These are phyloP conservation scores for Caerostris darwini DNA, from an alignment of 1,140 invertebrate species.

Conservation along the genomic window DNA sequence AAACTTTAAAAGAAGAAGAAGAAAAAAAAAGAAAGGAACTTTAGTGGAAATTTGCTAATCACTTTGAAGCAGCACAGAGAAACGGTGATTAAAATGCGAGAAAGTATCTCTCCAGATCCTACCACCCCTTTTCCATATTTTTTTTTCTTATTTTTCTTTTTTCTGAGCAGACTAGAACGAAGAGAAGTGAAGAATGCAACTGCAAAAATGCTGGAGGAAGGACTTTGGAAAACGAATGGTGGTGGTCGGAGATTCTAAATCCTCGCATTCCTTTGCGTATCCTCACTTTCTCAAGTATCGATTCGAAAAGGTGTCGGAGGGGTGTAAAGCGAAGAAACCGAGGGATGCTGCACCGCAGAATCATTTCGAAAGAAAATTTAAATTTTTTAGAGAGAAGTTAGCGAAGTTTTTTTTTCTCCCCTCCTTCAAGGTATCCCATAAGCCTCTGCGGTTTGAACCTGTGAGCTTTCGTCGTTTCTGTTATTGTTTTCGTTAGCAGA, in stretches of 20 bases:
- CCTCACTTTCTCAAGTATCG: constrained; percentile 23
- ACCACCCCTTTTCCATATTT: background rate
- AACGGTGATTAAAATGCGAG: constrained; percentile 44
- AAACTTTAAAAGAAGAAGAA: background rate
- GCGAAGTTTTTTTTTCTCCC: background rate
- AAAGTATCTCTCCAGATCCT: background rate
- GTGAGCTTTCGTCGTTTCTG: background rate
- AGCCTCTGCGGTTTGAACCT: constrained; percentile 12
- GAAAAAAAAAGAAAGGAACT: background rate
- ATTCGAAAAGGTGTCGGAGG: background rate
- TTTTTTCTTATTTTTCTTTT: background rate
- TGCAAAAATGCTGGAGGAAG: background rate
- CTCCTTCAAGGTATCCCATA: background rate
- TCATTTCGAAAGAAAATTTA: constrained; percentile 40
- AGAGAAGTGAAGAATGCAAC: constrained; percentile 16
- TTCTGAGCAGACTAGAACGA: background rate
- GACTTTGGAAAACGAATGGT: background rate
- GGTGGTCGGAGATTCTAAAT: background rate
- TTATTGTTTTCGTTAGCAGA: constrained; percentile 34
- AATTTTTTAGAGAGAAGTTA: background rate
- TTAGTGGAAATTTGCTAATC: constrained; percentile 44
- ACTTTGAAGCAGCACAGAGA: constrained; percentile 5
- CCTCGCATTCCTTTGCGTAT: constrained; percentile 17
- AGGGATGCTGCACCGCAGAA: background rate
- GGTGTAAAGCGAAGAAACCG: background rate